These are phyloP conservation scores for Brachirus orientalis DNA, from an alignment of 2,113 vertebrate genomes.

Conservation along the genomic window DNA sequence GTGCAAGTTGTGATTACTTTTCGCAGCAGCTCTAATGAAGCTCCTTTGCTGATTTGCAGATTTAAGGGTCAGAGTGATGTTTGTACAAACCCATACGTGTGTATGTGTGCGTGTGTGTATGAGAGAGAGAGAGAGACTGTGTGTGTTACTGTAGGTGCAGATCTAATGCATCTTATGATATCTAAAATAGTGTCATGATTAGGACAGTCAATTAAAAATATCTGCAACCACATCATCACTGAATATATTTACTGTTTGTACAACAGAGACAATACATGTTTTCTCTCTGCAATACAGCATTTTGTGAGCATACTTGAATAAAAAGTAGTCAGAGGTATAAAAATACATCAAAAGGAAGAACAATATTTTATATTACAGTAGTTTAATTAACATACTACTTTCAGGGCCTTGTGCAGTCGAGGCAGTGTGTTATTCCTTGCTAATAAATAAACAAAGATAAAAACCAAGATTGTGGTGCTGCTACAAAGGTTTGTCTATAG, in stretches of 20 bases:
- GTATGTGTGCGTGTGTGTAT: constrained; percentile 3
- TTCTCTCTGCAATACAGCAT: constrained; percentile 14
- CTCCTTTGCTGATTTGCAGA: constrained; percentile 51
- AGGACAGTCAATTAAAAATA: constrained; percentile 53
- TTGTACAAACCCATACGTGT: neutral
- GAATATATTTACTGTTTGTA: constrained; percentile 8
- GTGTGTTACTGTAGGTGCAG: neutral
- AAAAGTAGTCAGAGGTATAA: constrained; percentile 31
- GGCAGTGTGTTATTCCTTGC: neutral
- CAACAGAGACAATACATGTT: constrained; percentile 11
- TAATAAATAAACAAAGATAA: neutral
- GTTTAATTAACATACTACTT: constrained; percentile 1
- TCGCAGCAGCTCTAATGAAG: constrained; percentile 60
- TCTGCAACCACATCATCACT: constrained; percentile 7
- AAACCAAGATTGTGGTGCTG: neutral
- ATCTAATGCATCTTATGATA: constrained; percentile 1
- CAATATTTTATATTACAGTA: constrained; percentile 6
- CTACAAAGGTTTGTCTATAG: too few species aligned
- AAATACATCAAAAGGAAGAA: constrained; percentile 31
- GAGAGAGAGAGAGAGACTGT: neutral
- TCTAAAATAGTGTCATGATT: constrained; percentile 25
- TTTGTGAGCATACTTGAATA: constrained; percentile 54
- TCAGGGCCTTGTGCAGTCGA: neutral
- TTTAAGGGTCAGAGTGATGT: constrained; percentile 54
- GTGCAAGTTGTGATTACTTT: constrained; percentile 54